phyloP scores from a whole-genome alignment of 2,797 vertebrate species.

The Hoplostethus mediterraneus region DNA sequence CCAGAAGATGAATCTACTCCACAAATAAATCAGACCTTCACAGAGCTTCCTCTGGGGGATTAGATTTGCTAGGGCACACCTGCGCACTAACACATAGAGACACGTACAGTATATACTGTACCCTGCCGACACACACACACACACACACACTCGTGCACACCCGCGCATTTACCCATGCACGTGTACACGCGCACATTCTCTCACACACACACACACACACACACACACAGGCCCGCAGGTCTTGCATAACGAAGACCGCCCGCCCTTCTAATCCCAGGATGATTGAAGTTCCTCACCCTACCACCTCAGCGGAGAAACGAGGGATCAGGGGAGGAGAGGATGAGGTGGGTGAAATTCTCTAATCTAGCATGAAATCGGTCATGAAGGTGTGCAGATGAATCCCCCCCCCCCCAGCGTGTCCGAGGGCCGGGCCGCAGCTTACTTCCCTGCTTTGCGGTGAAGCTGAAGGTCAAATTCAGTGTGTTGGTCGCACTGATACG shows the following conservation, averaged over 20 bases:
- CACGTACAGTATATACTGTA: conserved; percentile 50
- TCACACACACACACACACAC: background rate
- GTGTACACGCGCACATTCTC: background rate
- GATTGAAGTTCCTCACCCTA: conserved; percentile 31
- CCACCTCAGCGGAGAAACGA: conserved; percentile 20
- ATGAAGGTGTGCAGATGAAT: conserved; percentile 60
- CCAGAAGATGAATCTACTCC: conserved; percentile 76
- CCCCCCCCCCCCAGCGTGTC: conserved; percentile 30
- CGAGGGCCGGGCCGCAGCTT: conserved; percentile 19
- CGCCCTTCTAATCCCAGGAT: conserved; percentile 36
- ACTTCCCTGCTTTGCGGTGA: conserved; percentile 28
- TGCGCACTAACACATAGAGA: conserved; percentile 63
- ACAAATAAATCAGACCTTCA: conserved; percentile 76
- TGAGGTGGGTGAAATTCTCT: conserved; percentile 39
- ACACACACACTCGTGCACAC: background rate
- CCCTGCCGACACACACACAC: conserved; percentile 31
- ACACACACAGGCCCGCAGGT: conserved; percentile 13
- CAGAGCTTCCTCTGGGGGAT: conserved; percentile 61
- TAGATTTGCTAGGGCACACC: conserved; percentile 79
- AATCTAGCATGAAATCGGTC: conserved; percentile 68
- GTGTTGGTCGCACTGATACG: conserved; percentile 12
- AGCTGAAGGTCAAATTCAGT: conserved; percentile 62
- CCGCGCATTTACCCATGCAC: background rate
- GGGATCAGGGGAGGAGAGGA: conserved; percentile 20
- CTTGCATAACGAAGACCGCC: conserved; percentile 45